Evolutionary conservation across 1,140 invertebrate genomes (phyloP).

Genomic region (Formica exsecta): DNA sequence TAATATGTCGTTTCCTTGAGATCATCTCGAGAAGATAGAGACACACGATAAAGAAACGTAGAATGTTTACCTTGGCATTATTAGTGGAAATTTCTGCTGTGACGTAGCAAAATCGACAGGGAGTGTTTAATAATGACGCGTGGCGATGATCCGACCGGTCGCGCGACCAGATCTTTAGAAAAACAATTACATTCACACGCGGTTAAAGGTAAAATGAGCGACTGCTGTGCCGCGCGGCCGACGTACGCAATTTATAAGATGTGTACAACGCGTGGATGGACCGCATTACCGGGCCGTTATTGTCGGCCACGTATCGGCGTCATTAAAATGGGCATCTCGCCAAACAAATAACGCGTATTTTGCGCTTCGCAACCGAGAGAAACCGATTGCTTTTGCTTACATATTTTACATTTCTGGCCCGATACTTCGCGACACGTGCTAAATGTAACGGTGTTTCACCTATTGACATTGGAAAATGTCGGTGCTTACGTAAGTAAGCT

Average conservation of each 20-base stretch:
- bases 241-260: slow-evolving; percentile 41
- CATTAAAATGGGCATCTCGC: slow-evolving; percentile 44
- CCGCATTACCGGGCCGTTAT: not conserved
- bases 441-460: not conserved
- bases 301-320: slow-evolving; percentile 21
- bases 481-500: slow-evolving; percentile 9
- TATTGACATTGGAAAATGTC: slow-evolving; percentile 33
- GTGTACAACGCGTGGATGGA: not conserved
- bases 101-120: not conserved
- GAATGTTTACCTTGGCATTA: slow-evolving; percentile 48
- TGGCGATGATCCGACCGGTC: not conserved
- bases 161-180: not conserved
- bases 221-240: slow-evolving; percentile 2
- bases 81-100: not conserved
- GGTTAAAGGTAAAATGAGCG: slow-evolving; percentile 27
- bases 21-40: not conserved
- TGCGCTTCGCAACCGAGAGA: not conserved
- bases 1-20: not conserved
- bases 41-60: not conserved
- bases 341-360: slow-evolving; percentile 42
- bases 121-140: not conserved
- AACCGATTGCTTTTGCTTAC: slow-evolving; percentile 1
- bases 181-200: slow-evolving; percentile 6
- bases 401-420: not conserved
- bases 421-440: not conserved